Evolutionary conservation across 2,888 invertebrate species (phyloP).

Genomic region (Creontiades dilutus): DNA sequence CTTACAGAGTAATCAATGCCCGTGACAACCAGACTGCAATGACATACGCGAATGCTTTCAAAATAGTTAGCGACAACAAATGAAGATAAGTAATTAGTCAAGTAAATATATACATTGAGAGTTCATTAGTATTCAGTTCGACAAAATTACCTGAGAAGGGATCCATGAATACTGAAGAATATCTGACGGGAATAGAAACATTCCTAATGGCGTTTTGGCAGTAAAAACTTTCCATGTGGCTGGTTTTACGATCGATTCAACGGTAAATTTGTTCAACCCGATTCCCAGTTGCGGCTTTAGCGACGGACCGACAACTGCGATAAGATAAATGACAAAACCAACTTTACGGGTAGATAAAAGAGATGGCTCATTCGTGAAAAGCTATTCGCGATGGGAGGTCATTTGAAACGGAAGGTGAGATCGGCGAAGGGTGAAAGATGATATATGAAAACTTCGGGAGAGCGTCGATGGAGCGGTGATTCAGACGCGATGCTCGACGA

Average conservation of each 20-base stretch:
- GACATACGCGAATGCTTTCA: too few species aligned
- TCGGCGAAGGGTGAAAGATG: too few species aligned
- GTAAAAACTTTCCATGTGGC: neutral
- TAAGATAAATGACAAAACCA: slow-evolving; percentile 25
- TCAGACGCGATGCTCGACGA: too few species aligned
- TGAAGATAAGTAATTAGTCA: too few species aligned
- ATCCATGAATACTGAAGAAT: slow-evolving; percentile 24
- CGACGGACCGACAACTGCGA: neutral
- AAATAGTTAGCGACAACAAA: too few species aligned
- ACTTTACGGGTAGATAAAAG: neutral
- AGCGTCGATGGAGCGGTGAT: too few species aligned
- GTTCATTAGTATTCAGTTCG: too few species aligned
- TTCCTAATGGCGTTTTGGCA: neutral
- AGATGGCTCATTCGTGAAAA: too few species aligned
- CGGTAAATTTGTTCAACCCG: neutral
- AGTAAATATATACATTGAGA: too few species aligned
- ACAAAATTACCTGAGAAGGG: neutral
- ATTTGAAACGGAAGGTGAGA: neutral
- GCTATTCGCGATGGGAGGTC: neutral
- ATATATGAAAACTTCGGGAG: too few species aligned
- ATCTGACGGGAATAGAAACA: neutral
- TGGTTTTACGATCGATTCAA: neutral
- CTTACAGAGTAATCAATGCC: too few species aligned
- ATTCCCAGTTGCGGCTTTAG: neutral
- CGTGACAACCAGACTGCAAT: too few species aligned